Evolutionary conservation across 2,888 invertebrate species (phyloP).

Genomic region (Leptopilina myrica): DNA sequence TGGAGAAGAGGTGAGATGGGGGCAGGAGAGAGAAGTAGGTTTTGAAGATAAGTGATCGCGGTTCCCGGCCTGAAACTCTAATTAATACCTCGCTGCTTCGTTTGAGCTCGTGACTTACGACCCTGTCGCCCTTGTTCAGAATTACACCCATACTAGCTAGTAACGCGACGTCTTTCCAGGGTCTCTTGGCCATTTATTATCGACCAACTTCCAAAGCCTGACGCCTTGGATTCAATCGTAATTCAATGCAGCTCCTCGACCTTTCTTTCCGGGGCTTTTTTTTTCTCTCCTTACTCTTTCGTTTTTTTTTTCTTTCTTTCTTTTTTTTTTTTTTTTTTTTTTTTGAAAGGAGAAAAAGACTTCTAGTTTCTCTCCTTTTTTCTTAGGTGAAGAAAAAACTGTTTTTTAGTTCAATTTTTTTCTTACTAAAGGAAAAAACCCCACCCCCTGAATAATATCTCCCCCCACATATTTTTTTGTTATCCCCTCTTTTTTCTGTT

Average conservation of each 20-base stretch:
- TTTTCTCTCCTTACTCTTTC: too few relatives aligned
- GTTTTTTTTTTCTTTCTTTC: too few relatives aligned
- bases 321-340: neutral
- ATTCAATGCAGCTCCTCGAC: slow-evolving; percentile 52
- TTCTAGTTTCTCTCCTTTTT: slow-evolving; percentile 40
- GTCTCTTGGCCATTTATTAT: slow-evolving; percentile 71
- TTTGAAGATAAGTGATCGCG: slow-evolving; percentile 75
- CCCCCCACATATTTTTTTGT: too few relatives aligned
- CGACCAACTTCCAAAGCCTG: slow-evolving; percentile 62
- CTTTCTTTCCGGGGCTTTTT: neutral
- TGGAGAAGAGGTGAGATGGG: neutral
- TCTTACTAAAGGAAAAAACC: neutral
- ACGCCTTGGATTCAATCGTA: slow-evolving; percentile 55
- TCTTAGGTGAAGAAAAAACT: neutral
- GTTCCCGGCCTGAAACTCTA: slow-evolving; percentile 73
- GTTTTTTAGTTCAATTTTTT: neutral
- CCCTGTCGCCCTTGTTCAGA: slow-evolving; percentile 68
- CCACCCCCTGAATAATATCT: too few relatives aligned
- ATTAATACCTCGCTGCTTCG: slow-evolving; percentile 76
- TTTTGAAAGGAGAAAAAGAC: neutral
- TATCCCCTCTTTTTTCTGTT: too few relatives aligned
- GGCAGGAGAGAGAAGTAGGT: slow-evolving; percentile 48
- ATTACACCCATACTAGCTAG: slow-evolving; percentile 70
- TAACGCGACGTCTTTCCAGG: slow-evolving; percentile 65
- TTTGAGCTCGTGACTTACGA: slow-evolving; percentile 76